Evolutionary conservation across 2,888 invertebrate genomes (phyloP).

Genomic region (Ptychoptera contaminata): DNA sequence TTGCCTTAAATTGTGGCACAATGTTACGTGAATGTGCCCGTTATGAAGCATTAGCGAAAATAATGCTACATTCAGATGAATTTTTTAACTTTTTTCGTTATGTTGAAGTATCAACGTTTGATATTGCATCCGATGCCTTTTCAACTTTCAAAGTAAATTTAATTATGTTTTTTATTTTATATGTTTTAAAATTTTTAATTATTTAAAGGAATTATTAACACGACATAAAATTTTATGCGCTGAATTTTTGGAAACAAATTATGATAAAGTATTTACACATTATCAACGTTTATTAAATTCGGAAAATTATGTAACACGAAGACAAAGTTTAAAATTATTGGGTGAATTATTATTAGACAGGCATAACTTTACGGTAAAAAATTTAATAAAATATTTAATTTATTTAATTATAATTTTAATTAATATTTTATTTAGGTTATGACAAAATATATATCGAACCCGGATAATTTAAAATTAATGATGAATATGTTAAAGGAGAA

Average conservation of each 20-base stretch:
- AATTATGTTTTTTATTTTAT: constrained; percentile 3
- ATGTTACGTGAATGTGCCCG: constrained; percentile 98
- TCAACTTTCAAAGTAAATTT: constrained; percentile 97
- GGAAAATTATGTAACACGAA: constrained; percentile 97
- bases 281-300: constrained; percentile 96
- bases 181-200: background rate
- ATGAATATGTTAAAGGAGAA: constrained; percentile 99
- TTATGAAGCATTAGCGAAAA: constrained; percentile 95
- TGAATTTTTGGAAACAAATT: constrained; percentile 97
- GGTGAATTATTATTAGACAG: constrained; percentile 95
- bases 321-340: constrained; percentile 94
- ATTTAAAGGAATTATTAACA: constrained; percentile 67
- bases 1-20: constrained; percentile 96
- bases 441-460: constrained; percentile 98
- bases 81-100: constrained; percentile 99
- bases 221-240: constrained; percentile 93
- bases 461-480: constrained; percentile 99
- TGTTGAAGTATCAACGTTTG: constrained; percentile 99
- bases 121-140: constrained; percentile 99
- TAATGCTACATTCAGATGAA: constrained; percentile 93
- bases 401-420: too few relatives aligned
- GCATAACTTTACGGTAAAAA: constrained; percentile 90
- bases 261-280: constrained; percentile 94
- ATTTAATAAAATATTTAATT: constrained; percentile 4
- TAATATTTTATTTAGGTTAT: constrained; percentile 49